These are phyloP conservation scores for Centropus bengalensis DNA, from an alignment of 2,113 vertebrate species.

Conservation along the genomic window DNA sequence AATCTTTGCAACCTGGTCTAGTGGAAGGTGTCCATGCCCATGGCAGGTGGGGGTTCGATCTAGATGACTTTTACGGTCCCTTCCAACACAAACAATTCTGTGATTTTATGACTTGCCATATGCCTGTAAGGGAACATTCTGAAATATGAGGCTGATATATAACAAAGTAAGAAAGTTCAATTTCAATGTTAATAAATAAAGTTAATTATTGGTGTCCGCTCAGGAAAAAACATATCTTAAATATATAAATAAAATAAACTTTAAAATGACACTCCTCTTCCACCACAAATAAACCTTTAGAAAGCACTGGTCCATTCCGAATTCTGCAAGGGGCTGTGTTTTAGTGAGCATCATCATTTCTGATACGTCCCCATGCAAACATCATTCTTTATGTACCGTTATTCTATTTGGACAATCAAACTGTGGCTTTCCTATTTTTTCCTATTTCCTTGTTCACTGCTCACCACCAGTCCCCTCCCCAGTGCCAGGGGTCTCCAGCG, in stretches of 20 bases:
- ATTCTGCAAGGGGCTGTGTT: not conserved
- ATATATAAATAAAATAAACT: not conserved
- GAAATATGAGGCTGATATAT: not conserved
- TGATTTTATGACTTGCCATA: not conserved
- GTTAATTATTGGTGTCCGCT: not conserved
- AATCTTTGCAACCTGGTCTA: no score
- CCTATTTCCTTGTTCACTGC: not conserved
- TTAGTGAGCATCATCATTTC: not conserved
- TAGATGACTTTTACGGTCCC: no score
- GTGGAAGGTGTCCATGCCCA: no score
- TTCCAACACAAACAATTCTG: no score
- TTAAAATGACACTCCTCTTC: not conserved
- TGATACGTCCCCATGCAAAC: not conserved
- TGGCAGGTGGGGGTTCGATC: no score
- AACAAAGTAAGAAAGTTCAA: not conserved
- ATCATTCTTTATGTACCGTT: not conserved
- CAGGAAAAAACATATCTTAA: not conserved
- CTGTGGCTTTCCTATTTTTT: not conserved
- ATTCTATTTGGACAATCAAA: not conserved
- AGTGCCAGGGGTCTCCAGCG: rapidly evolving
- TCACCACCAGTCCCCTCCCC: not conserved
- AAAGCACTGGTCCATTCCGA: not conserved
- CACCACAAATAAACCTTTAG: not conserved
- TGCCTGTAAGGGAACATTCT: not conserved
- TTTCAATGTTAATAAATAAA: not conserved